Percentiles rank a stretch among this genome's conserved stretches.
Evolutionary conservation across 2,888 invertebrate species (phyloP).

Genomic region (Oithona nana): DNA sequence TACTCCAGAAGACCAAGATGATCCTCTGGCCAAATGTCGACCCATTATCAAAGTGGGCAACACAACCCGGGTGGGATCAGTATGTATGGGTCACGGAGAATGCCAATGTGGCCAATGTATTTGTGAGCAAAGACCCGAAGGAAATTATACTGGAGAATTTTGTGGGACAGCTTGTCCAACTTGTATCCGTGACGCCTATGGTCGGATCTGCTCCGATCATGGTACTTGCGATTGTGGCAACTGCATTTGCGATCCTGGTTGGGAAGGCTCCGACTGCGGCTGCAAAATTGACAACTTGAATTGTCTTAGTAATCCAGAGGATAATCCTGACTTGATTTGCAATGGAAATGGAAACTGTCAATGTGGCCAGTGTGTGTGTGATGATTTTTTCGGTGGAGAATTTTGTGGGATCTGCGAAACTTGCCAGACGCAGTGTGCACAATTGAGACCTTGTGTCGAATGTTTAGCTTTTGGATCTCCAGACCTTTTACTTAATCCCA

Average conservation of each 20-base stretch:
- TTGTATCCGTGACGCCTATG: not conserved
- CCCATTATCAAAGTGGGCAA: not conserved
- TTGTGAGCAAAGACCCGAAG: conserved; percentile 5
- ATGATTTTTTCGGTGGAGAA: not conserved
- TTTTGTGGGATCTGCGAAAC: conserved; percentile 2
- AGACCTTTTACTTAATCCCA: not conserved
- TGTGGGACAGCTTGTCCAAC: too few relatives aligned
- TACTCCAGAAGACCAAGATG: not conserved
- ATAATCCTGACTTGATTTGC: not conserved
- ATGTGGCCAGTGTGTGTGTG: conserved; percentile 14
- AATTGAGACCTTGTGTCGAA: conserved; percentile 5
- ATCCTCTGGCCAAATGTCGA: not conserved
- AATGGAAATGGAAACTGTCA: conserved; percentile 15
- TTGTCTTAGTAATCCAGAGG: not conserved
- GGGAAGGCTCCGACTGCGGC: conserved; percentile 14
- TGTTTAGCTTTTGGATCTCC: not conserved
- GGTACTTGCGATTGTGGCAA: conserved; percentile 13
- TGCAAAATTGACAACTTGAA: not conserved
- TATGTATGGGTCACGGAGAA: conserved; percentile 19
- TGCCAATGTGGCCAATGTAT: conserved; percentile 19
- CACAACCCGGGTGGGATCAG: not conserved
- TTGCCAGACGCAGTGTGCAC: not conserved
- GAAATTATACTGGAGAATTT: not conserved
- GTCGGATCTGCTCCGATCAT: conserved; percentile 1
- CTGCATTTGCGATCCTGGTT: conserved; percentile 10